Base-by-base conservation (phyloP, 1,140 invertebrate genomes). In the Atta colombica region DNA sequence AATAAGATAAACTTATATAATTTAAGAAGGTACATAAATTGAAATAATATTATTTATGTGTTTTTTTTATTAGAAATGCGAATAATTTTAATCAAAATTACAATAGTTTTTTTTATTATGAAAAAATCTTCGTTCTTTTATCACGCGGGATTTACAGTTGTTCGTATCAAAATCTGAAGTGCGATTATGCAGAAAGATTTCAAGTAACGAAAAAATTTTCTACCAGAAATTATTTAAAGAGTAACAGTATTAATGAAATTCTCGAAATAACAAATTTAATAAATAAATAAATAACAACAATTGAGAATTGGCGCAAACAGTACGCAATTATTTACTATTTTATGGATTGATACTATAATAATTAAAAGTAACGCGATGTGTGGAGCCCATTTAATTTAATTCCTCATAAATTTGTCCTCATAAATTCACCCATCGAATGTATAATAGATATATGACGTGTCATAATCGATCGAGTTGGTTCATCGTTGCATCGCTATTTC, bases 381-480 rank as follows among this genome's bases (percentile, higher is more conserved):
- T 7, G 28, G 12, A 28, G 28, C n/a, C 1, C 10, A 39, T 68
- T 45, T 68, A 21, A 28, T 31, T 77, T n/a, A 63, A 77, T 80
- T 53, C 18, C 63, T n/a, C 8, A 45, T 45, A 45, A 8, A 12
- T 16, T 51, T n/a, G 45, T 16, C n/a, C 51, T 68, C 65, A n/a
- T 53, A 55, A 55, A 80, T n/a, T 51, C 0, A 49, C 8, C 12
- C 16, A 8, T 74, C 58, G 10, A 77, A 63, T 21, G 77, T 21
- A 69, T 69, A 80, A 80, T 45, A 80, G 16, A 68, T 55, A 69
- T 69, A 39, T 14, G 35, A 77, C 35, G n/a, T 25, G 51, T 55
- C 65, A 28, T 45, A 77, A 77, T 45, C 14, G 28, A 35, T 51
- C 18, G 61, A 10, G 16, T 80, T n/a, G 28, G 18, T 25, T 69